Evolutionary conservation across 2,113 vertebrate genomes (phyloP).

Genomic region (Tragelaphus imberbis): DNA sequence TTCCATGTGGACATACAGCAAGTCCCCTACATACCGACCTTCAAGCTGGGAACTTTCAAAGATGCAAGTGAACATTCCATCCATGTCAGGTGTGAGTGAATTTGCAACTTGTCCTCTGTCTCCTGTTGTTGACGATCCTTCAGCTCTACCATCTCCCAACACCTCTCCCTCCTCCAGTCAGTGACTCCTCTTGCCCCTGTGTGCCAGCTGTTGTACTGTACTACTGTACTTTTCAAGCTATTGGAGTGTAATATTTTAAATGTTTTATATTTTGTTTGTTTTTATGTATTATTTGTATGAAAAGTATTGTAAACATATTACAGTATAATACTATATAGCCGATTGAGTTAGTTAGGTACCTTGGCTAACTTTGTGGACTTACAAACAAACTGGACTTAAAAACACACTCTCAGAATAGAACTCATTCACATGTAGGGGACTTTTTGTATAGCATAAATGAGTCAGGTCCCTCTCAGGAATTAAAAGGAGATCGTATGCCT

Average conservation of each 20-base stretch:
- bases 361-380: neutral
- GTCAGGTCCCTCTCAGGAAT: neutral
- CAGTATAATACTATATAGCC: neutral
- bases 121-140: neutral
- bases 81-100: neutral
- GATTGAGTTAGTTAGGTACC: neutral
- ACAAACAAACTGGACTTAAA: neutral
- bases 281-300: neutral
- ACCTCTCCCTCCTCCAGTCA: neutral
- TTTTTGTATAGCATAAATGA: no score
- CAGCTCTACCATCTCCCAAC: neutral
- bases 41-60: neutral
- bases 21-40: neutral
- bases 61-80: neutral
- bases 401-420: neutral
- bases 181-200: neutral
- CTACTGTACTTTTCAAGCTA: neutral
- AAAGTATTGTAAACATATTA: neutral
- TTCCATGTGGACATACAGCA: neutral
- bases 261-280: neutral
- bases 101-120: neutral
- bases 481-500: neutral
- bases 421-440: neutral
- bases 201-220: neutral
- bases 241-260: neutral